Conservation (phyloP, 2,113 vertebrate species). For the Lagopus muta region DNA sequence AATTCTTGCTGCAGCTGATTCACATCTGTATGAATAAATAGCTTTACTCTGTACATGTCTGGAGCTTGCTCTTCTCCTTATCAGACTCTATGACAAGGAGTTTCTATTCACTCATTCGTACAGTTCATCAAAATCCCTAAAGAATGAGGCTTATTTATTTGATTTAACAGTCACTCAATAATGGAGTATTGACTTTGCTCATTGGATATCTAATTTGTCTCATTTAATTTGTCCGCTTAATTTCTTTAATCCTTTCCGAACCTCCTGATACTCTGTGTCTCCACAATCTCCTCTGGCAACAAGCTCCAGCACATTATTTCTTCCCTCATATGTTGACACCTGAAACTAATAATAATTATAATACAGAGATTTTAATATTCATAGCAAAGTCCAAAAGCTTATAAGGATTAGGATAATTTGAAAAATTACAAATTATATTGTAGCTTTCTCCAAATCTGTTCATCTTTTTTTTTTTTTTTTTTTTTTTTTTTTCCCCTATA, state of each 20-base stretch:
- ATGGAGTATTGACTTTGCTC: conserved; percentile 4
- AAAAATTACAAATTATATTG: neutral
- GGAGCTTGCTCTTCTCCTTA: conserved; percentile 8
- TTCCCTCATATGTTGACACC: neutral
- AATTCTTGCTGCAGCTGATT: neutral
- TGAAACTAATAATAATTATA: neutral
- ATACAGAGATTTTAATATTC: neutral
- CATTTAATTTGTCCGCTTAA: conserved; percentile 31
- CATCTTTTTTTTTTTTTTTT: neutral
- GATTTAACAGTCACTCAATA: conserved; percentile 40
- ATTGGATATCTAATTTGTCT: conserved; percentile 53
- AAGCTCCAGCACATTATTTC: neutral
- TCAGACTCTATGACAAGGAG: neutral
- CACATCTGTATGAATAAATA: neutral
- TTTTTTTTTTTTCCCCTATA: neutral
- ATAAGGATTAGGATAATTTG: neutral
- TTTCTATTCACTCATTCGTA: neutral
- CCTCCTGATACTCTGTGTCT: neutral
- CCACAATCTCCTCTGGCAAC: neutral
- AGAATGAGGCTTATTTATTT: conserved; percentile 1
- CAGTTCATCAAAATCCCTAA: conserved; percentile 16
- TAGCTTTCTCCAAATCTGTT: neutral
- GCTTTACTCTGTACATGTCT: neutral
- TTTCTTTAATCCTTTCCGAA: conserved; percentile 46
- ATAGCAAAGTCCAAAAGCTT: neutral